A percentile compares a stretch with the other conserved stretches of the same genome.
Conservation (phyloP, 2,113 vertebrate species). For the Pseudopodoces humilis region DNA sequence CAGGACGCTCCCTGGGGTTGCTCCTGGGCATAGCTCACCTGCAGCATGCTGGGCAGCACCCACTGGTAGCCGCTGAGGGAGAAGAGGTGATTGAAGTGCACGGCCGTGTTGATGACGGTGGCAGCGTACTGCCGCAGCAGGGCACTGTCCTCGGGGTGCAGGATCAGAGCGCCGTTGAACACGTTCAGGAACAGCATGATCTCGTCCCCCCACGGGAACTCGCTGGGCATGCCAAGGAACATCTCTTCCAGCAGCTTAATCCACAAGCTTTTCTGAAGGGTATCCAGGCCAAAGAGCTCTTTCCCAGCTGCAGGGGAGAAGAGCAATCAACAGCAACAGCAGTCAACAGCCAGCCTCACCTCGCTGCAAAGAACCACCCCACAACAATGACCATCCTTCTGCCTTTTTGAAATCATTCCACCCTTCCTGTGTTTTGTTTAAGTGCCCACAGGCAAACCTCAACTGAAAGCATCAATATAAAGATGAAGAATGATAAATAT, state of each 20-base stretch:
- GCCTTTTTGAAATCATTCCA: not conserved
- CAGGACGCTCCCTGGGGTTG: fast-evolving
- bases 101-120: conserved; percentile 95
- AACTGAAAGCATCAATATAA: not conserved
- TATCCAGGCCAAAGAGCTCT: conserved; percentile 95
- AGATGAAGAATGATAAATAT: not conserved
- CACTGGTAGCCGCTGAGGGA: conserved; percentile 98
- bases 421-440: not conserved
- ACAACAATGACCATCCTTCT: not conserved
- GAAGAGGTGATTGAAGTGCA: conserved; percentile 99
- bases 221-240: conserved; percentile 98
- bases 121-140: conserved; percentile 94
- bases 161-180: conserved; percentile 93
- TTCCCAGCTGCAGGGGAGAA: conserved; percentile 79
- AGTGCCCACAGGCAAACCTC: not conserved
- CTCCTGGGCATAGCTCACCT: conserved; percentile 71
- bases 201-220: conserved; percentile 98
- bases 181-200: conserved; percentile 99
- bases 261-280: conserved; percentile 97
- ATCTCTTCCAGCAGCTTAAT: conserved; percentile 99
- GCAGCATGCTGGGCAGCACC: conserved; percentile 97
- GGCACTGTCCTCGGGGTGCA: conserved; percentile 96
- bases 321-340: not conserved
- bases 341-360: not conserved
- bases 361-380: not conserved